phyloP scores from a whole-genome alignment of 1,140 invertebrate genomes.

The Chymomyza costata region DNA sequence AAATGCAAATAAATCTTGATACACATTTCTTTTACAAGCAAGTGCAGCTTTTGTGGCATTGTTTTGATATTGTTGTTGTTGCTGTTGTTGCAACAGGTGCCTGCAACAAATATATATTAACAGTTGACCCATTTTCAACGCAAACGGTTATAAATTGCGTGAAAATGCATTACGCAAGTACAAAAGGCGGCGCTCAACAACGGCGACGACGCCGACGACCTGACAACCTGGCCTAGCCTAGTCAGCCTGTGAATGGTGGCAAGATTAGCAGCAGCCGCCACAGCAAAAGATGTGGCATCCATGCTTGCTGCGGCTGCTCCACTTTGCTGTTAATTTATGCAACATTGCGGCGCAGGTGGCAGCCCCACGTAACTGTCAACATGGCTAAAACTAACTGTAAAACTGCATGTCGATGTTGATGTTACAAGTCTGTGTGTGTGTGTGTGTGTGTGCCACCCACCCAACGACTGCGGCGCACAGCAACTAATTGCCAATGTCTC shows the following conservation, averaged over 20 bases:
- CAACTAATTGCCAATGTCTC: constrained; percentile 60
- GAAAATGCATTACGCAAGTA: constrained; percentile 72
- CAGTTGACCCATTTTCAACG: constrained; percentile 32
- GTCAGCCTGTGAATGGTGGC: constrained; percentile 58
- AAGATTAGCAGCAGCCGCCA: constrained; percentile 18
- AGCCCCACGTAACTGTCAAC: constrained; percentile 64
- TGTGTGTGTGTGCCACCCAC: too few species aligned
- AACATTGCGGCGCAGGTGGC: constrained; percentile 38
- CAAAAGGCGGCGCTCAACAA: constrained; percentile 52
- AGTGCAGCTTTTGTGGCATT: too few species aligned
- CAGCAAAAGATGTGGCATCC: constrained; percentile 44
- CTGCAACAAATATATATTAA: too few species aligned
- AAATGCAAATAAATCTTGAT: constrained; percentile 63
- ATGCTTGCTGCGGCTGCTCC: constrained; percentile 47
- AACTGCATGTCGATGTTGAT: too few species aligned
- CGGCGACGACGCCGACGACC: too few species aligned
- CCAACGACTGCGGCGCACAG: constrained; percentile 31
- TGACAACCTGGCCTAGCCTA: too few species aligned
- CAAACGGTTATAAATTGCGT: constrained; percentile 69
- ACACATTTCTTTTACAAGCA: constrained; percentile 19
- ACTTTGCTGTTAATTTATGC: constrained; percentile 65
- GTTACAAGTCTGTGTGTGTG: too few species aligned
- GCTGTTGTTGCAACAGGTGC: constrained; percentile 33
- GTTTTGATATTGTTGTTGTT: too few species aligned
- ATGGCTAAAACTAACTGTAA: constrained; percentile 67